Base-by-base conservation (phyloP, 1,140 invertebrate genomes). In the Formica selysi region DNA sequence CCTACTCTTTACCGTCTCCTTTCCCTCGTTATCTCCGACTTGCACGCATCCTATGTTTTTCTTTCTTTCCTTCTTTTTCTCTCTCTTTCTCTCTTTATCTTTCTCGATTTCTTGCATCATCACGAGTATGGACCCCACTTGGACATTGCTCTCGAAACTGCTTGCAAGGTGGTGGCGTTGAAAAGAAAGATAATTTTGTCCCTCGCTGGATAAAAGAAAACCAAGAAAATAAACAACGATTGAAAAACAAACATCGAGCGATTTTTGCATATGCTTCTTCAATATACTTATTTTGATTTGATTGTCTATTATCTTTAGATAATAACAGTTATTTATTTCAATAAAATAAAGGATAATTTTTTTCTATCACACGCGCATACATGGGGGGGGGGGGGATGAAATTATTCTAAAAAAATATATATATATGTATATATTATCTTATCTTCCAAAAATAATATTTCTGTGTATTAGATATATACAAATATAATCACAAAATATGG, bases 141-240 rank as follows among this genome's bases (percentile, higher is more conserved):
- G 88, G 88, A 57, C 88, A 76, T 89, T 89, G 88, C 76, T 89
- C 85, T 89, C 65, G 62, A 89, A 89, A 86, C 78, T 48, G 74
- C 38, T 76, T 62, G 71, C 71, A 61, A 86, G 64, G 59, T 78
- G 84, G 73, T 76, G 84, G 59, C 85, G 71, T 89, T 85, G 71
- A 73, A 83, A 78, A 83, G 87, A 74, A 86, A 86, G 71, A 89
- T 76, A 84, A 86, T 57, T 81, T 85, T 68, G 68, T 65, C 59
- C 10, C 29, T 44, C 86, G 48, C 5, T 38, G 29, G 44, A 85
- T 51, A 68, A 83, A 89, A 89, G 87, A 64, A 32, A 71, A 62
- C 38, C 57, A 44, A 62, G 11, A 85, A 64, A 85, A 48, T 44
- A 54, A 54, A 51, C 22, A 32, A 59, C 59, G 61, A 32, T 26